Evolutionary conservation across 2,113 vertebrate species (phyloP).

Genomic region (Dasyurus viverrinus): DNA sequence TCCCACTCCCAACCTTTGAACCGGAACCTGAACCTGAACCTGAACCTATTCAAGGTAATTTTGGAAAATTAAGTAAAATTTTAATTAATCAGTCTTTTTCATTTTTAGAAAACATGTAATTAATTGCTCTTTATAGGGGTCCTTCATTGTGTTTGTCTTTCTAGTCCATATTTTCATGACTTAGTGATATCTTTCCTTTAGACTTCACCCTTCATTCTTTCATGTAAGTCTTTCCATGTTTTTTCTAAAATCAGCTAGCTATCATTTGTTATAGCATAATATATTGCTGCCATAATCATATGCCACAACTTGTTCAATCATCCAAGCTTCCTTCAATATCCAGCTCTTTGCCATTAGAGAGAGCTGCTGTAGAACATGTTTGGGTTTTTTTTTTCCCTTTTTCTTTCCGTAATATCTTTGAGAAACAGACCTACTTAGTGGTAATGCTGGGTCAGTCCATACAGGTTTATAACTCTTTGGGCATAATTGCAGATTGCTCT

Average conservation of each 20-base stretch:
- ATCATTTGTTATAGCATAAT: no score
- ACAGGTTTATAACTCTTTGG: no score
- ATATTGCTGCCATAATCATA: no score
- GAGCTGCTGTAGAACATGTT: not conserved
- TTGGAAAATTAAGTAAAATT: not conserved
- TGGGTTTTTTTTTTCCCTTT: no score
- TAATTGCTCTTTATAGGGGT: not conserved
- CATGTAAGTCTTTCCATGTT: no score
- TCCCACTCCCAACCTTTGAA: slow-evolving; percentile 63
- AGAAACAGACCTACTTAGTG: no score
- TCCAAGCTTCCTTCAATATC: no score
- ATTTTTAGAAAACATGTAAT: not conserved
- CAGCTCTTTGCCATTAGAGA: not conserved
- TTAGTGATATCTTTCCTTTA: not conserved
- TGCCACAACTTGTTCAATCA: no score
- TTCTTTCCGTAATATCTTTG: no score
- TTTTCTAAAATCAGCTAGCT: no score
- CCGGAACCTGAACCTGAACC: slow-evolving; percentile 80
- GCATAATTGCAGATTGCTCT: not conserved
- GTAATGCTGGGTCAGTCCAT: no score
- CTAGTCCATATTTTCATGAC: not conserved
- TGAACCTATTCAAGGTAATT: slow-evolving; percentile 83
- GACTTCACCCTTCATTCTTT: no score
- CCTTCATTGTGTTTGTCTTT: not conserved
- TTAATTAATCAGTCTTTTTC: not conserved